Evolutionary conservation across 1,140 invertebrate species (phyloP).

Genomic region (Solenopsis invicta): DNA sequence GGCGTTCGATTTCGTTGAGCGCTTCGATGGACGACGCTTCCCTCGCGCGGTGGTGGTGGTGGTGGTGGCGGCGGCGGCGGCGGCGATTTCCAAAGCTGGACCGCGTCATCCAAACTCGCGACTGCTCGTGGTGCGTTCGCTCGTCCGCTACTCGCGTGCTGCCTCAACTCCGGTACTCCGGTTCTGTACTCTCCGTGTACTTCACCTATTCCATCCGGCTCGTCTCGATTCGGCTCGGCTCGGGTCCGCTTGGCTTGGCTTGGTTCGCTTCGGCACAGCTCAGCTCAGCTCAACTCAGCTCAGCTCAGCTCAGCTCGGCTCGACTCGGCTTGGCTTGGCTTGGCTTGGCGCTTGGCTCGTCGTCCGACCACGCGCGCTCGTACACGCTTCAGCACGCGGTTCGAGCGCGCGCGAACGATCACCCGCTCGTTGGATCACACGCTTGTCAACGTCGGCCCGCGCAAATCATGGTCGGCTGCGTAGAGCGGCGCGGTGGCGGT

Average conservation of each 20-base stretch:
- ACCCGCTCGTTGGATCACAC: constrained; percentile 62
- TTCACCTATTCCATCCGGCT: too few species aligned
- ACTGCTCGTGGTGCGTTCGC: not conserved
- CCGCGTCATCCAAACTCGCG: constrained; percentile 17
- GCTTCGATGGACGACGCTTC: constrained; percentile 39
- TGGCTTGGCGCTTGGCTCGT: not conserved
- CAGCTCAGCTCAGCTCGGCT: not conserved
- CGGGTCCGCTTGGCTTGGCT: not conserved
- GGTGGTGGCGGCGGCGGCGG: not conserved
- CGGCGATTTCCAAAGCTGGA: not conserved
- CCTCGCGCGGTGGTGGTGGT: not conserved
- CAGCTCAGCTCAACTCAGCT: not conserved
- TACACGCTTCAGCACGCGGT: constrained; percentile 22
- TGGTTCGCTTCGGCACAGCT: not conserved
- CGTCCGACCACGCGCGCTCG: constrained; percentile 28
- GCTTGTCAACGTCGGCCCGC: constrained; percentile 80
- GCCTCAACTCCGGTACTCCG: too few species aligned
- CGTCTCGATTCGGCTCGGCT: too few species aligned
- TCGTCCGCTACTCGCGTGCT: too few species aligned
- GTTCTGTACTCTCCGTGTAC: too few species aligned
- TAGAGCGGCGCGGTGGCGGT: constrained; percentile 59
- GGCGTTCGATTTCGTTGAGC: constrained; percentile 70
- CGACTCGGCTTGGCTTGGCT: not conserved
- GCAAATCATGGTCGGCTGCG: constrained; percentile 77
- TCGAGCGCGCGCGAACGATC: constrained; percentile 51